A percentile compares a stretch with the other conserved stretches of the same genome.
Conservation (phyloP, 1,140 invertebrate species). For the Araneus ventricosus region DNA sequence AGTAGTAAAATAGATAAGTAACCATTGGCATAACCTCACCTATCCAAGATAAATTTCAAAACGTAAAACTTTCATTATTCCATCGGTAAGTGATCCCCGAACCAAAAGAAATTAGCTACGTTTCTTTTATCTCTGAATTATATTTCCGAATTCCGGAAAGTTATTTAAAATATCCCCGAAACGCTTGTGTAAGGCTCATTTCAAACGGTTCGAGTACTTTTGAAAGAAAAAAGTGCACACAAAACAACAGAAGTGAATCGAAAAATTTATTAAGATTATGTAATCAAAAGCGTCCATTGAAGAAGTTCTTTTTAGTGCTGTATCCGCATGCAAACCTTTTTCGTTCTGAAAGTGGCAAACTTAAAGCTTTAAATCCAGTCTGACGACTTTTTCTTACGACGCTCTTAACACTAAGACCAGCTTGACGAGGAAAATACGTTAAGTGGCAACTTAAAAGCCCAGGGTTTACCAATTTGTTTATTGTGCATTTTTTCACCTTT, state of each 20-base stretch:
- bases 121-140: too few species aligned
- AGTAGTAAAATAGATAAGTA: too few species aligned
- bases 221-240: not conserved
- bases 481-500: constrained; percentile 10
- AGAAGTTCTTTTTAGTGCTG: not conserved
- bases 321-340: not conserved
- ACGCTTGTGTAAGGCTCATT: not conserved
- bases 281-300: not conserved
- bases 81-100: too few species aligned
- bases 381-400: not conserved
- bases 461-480: constrained; percentile 56
- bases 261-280: not conserved
- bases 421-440: constrained; percentile 6
- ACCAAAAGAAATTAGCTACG: too few species aligned
- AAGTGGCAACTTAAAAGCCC: constrained; percentile 53
- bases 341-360: not conserved
- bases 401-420: not conserved
- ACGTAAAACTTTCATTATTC: too few species aligned
- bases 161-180: too few species aligned
- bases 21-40: too few species aligned
- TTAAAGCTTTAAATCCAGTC: constrained; percentile 5
- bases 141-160: too few species aligned
- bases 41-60: too few species aligned
- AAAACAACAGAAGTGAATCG: not conserved
- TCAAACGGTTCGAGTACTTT: not conserved